Conservation (phyloP, 2,113 vertebrate genomes). For the Triplophysa tibetana region DNA sequence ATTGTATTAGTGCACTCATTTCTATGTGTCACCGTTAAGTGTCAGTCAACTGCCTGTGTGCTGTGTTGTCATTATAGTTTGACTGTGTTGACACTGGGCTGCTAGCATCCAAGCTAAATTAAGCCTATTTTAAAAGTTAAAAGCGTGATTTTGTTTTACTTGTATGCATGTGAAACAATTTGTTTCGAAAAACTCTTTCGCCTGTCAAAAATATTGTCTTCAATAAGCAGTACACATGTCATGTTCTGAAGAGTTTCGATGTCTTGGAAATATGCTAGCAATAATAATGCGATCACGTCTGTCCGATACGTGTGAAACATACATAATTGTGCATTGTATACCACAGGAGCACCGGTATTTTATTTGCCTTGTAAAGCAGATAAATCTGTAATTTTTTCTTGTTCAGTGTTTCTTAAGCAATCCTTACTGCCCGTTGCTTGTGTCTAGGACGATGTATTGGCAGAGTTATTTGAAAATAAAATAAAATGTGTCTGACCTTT, state of each 20-base stretch:
- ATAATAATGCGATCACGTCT: too few species aligned
- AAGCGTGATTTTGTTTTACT: not conserved
- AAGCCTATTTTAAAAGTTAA: not conserved
- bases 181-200: not conserved
- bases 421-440: too few species aligned
- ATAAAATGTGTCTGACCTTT: too few species aligned
- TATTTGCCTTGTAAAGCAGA: too few species aligned
- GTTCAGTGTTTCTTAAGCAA: too few species aligned
- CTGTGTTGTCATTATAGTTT: not conserved
- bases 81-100: not conserved
- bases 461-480: too few species aligned
- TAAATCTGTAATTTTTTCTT: too few species aligned
- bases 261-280: not conserved
- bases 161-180: not conserved
- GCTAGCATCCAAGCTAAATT: slow-evolving; percentile 4
- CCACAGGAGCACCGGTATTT: too few species aligned
- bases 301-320: too few species aligned
- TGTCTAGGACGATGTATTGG: too few species aligned
- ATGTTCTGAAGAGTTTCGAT: not conserved
- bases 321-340: too few species aligned
- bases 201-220: not conserved
- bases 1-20: not conserved
- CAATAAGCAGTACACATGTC: not conserved
- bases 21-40: not conserved
- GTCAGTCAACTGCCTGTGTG: not conserved